Evolutionary conservation across 1,140 invertebrate species (phyloP), one percentile per base, ranked within the genome.

Genomic region (Drosophila baimaii): DNA sequence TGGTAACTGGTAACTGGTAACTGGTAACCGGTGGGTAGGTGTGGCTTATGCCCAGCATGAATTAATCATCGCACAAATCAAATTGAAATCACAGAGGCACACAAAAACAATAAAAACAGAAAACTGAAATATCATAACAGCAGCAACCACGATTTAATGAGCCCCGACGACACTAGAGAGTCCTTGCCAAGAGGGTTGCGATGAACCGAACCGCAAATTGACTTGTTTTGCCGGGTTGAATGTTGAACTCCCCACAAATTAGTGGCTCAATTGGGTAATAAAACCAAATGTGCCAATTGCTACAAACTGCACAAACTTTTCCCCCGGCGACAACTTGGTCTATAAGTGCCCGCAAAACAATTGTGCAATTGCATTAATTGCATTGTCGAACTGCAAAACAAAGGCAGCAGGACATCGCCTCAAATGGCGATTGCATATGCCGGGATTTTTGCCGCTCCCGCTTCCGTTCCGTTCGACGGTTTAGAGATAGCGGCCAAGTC

Each of bases 241-340:
- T n/a, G 51, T 35, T 54, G 51, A 41, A 85, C 75, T 70, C 81
- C 86, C 86, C 86, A 77, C 86, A 81, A 90, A 90, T 90, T 86
- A 82, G 86, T 75, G 70, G 77, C 79, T 71, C 84, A 90, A 90
- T 90, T 90, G 86, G 74, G 77, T 86, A 80, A 90, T 90, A 90
- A 90, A 90, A 86, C 71, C 86, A 81, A 90, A 90, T 90, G 86
- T 90, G 82, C 86, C 86, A 90, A 90, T 82, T 90, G 81, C 70
- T 82, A 79, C 51, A 39, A 43, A 68, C 27, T 68, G 52, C 27
- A 27, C 57, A 88, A 88, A 89, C 47, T 73, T 83, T 68, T 73
- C 31, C 58, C 51, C 29, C 27, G 35, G 35, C 63, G 15, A 37
- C 19, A 68, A 70, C 58, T 64, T 70, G 39, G 49, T 54, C 37